Evolutionary conservation across 2,113 vertebrate species (phyloP), one percentile per base, ranked within the genome.

Genomic region (Okapia johnstoni): DNA sequence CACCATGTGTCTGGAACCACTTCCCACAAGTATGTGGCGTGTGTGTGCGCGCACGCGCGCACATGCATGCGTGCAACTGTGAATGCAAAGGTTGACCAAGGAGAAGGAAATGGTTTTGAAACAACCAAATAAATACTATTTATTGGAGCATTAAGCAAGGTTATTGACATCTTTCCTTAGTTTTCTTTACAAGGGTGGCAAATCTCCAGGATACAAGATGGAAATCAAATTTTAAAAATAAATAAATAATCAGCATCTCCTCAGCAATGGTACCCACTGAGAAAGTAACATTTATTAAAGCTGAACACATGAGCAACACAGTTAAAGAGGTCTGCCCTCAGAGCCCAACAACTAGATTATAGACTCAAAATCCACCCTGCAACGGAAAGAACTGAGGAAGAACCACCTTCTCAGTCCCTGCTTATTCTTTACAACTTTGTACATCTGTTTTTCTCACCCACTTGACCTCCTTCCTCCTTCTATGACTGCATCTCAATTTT

Each of bases 21-120:
- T 2, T 85, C 30, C 55, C 58, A 80, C 60, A 79, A 89, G 1
- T 73, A 9, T 61, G 23, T 70, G 43, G 40, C 3, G 55, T 21
- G 12, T 40, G 30, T 16, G 33, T 26, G 9, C 28, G 84, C 33
- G 9, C 3, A 48, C 2, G 2, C 4, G 5, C 11, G 3, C n/a
- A 19, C 5, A 25, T 36, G 43, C n/a, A 17, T 5, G 17, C 14
- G 17, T 55, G 33, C n/a, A 17, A 70, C 11, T 70, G 14, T 89
- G 7, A n/a, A 58, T 13, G n/a, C n/a, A 79, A 21, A 79, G 55
- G 43, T 61, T 85, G 12, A 25, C 2, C 0, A 6, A 61, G 3
- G 73, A 86, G 25, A 40, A 93, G 95, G 94, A 96, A 90, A 93
- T 52, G 52, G 46, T 48, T 98, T 81, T 48, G 46, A 33, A n/a